phyloP scores from a whole-genome alignment of 2,797 vertebrate species.

The Selene dorsalis region DNA sequence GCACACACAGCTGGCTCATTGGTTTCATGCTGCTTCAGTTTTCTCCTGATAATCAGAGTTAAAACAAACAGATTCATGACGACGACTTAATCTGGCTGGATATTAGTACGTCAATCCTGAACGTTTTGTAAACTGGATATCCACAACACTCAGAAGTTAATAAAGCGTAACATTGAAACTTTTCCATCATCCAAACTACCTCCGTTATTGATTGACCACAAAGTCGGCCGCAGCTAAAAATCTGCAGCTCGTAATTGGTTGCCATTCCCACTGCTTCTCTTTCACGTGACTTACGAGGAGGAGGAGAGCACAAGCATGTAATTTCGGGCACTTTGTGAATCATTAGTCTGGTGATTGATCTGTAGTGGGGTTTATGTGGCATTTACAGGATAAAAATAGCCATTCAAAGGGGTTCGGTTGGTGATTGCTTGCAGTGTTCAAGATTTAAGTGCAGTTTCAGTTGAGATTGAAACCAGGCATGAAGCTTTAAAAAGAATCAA shows the following conservation, averaged over 20 bases:
- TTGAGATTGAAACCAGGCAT: slow-evolving; percentile 55
- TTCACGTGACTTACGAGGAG: slow-evolving; percentile 52
- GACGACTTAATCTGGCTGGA: not conserved
- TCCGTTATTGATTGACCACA: slow-evolving; percentile 30
- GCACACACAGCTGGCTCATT: slow-evolving; percentile 35
- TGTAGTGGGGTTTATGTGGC: slow-evolving; percentile 62
- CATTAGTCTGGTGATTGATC: slow-evolving; percentile 68
- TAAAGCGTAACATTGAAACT: not conserved
- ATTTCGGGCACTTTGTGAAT: slow-evolving; percentile 59
- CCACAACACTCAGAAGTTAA: not conserved
- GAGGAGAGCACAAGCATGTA: slow-evolving; percentile 34
- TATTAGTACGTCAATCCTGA: slow-evolving; percentile 8
- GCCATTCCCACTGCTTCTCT: slow-evolving; percentile 25
- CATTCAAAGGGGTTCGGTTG: slow-evolving; percentile 44
- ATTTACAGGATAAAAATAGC: slow-evolving; percentile 60
- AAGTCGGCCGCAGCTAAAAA: slow-evolving; percentile 24
- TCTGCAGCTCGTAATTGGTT: slow-evolving; percentile 28
- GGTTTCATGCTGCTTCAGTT: slow-evolving; percentile 15
- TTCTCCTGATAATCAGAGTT: not conserved
- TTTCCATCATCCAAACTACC: slow-evolving; percentile 7
- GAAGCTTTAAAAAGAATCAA: slow-evolving; percentile 65
- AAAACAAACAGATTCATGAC: slow-evolving; percentile 31
- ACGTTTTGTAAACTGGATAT: not conserved
- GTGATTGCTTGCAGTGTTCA: slow-evolving; percentile 51
- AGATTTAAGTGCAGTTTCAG: slow-evolving; percentile 43